Base-by-base conservation (phyloP, 2,888 invertebrate species). In the Nudaria mundana region DNA sequence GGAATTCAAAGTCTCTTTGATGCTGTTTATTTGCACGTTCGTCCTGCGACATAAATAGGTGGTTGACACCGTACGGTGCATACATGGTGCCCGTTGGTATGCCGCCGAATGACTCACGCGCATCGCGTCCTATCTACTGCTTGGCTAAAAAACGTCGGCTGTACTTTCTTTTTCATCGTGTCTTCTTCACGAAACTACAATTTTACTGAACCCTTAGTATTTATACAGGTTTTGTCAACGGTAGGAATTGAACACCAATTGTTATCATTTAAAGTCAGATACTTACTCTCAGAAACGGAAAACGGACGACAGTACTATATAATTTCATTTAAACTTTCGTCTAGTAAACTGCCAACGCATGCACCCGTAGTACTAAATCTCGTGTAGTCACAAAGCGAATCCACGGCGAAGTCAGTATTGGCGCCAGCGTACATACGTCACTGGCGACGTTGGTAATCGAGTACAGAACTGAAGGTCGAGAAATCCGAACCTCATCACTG, bases 31-130 rank as follows among this genome's bases (percentile, higher is more conserved):
- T 87, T 87, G 85, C 81, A 74, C 74, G 33, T 66, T 82, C 73
- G 82, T 85, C 87, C 84, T 83, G 86, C 76, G 77, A 81, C 85
- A 82, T 82, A 87, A 88, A 88, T 88, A 88, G 86, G 81, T 79
- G 76, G 82, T 83, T 86, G 86, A 86, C 86, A 85, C n/a, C 83
- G 78, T 66, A 71, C 76, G 63, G 66, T 71, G 81, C 77, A n/a
- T n/a, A n/a, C n/a, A 79, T 76, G 80, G 80, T 81, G 81, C 74
- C 70, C 77, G 72, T 46, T 68, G 81, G 81, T 71, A 80, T 81
- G 81, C 72, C 70, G 73, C 44, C 67, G 59, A 60, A 64, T 81
- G 81, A 82, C 75, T 81, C 82, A 84, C 68, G 69, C 75, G 66
- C 75, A 64, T 53, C 70, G 71, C 73, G 71, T 60, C 66, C 60